phyloP scores from a whole-genome alignment of 2,888 invertebrate genomes.

The Spodoptera picta region DNA sequence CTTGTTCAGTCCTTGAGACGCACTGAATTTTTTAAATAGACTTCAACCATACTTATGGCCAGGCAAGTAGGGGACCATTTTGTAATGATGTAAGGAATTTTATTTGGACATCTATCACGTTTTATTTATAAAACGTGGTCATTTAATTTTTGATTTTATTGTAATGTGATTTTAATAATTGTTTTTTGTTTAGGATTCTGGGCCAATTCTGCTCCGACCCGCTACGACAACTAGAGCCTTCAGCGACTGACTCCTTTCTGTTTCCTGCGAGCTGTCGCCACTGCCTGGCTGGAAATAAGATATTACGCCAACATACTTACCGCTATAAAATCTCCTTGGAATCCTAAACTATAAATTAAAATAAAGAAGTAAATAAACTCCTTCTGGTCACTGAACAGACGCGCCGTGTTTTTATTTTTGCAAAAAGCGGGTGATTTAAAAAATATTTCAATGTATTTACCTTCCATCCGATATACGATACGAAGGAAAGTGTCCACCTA shows the following conservation, averaged over 20 bases:
- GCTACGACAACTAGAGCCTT: conserved; percentile 80
- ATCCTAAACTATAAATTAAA: background rate
- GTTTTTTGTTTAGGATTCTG: conserved; percentile 75
- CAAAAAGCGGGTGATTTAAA: conserved; percentile 1
- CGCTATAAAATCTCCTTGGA: conserved; percentile 7
- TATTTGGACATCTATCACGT: no score
- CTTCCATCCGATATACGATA: conserved; percentile 31
- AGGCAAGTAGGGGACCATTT: no score
- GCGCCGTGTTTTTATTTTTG: background rate
- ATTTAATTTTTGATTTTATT: background rate
- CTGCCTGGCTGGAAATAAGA: conserved; percentile 65
- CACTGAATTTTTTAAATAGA: no score
- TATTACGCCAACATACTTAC: conserved; percentile 57
- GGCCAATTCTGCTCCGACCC: conserved; percentile 73
- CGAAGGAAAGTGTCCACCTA: conserved; percentile 23
- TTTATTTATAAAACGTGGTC: background rate
- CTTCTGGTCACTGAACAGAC: background rate
- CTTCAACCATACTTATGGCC: no score
- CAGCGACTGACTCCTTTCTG: conserved; percentile 61
- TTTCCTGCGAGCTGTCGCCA: conserved; percentile 62
- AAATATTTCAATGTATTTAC: conserved; percentile 24
- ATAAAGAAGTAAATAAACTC: background rate
- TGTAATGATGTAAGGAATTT: no score
- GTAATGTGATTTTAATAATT: background rate
- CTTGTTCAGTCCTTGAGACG: no score